These are phyloP conservation scores for Micropterix aruncella DNA, from an alignment of 2,888 invertebrate species.

Conservation along the genomic window DNA sequence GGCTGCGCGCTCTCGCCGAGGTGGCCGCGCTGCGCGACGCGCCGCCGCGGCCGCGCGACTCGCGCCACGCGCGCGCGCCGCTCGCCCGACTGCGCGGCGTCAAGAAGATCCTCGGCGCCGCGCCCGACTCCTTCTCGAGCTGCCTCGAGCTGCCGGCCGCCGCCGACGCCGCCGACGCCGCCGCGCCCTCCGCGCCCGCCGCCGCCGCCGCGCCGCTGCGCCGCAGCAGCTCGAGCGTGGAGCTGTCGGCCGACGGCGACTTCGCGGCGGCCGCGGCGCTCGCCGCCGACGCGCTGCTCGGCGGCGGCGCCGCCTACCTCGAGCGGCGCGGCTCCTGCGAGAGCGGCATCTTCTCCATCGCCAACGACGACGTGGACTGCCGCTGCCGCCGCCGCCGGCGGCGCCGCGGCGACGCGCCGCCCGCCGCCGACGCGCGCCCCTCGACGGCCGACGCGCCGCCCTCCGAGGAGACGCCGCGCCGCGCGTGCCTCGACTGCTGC, in stretches of 20 bases:
- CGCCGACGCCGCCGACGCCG: constrained; percentile 9
- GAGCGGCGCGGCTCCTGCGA: constrained; percentile 74
- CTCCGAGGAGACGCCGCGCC: background rate
- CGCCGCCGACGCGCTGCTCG: constrained; percentile 18
- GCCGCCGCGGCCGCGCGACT: constrained; percentile 18
- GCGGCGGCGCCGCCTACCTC: constrained; percentile 23
- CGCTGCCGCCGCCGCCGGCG: constrained; percentile 32
- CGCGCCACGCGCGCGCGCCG: constrained; percentile 44
- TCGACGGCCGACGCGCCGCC: background rate
- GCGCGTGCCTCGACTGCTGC: constrained; percentile 17
- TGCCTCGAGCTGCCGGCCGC: constrained; percentile 58
- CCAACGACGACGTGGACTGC: constrained; percentile 58
- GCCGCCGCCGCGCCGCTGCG: constrained; percentile 13
- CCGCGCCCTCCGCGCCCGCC: constrained; percentile 7
- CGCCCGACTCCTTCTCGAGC: constrained; percentile 52
- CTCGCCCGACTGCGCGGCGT: constrained; percentile 67
- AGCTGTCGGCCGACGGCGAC: constrained; percentile 14
- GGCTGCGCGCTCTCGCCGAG: constrained; percentile 60
- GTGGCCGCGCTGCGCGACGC: constrained; percentile 77
- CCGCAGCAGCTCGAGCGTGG: constrained; percentile 16
- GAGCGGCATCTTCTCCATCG: constrained; percentile 80
- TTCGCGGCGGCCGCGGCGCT: constrained; percentile 13
- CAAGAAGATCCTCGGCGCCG: constrained; percentile 63
- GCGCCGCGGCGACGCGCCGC: background rate
- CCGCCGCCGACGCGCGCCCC: background rate